A percentile compares a stretch with the other conserved stretches of the same genome.
These are phyloP conservation scores for Artibeus jamaicensis DNA, from an alignment of 2,797 vertebrate genomes.

Conservation along the genomic window DNA sequence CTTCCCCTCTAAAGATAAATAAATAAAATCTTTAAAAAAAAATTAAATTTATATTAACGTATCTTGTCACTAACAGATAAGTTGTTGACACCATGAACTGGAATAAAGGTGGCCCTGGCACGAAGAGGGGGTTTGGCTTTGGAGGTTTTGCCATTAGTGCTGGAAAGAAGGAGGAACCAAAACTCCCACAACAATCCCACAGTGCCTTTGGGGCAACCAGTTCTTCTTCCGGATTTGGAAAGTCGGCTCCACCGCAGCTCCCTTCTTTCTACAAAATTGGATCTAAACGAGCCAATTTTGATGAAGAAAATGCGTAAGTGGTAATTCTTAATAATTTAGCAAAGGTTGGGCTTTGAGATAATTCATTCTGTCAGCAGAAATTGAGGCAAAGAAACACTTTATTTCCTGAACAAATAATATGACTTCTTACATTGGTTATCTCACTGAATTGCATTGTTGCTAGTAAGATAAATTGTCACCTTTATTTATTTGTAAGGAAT, in stretches of 20 bases:
- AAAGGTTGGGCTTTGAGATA: not conserved
- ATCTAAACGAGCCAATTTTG: constrained; percentile 96
- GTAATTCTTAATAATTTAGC: not conserved
- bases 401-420: constrained; percentile 19
- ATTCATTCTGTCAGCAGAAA: not conserved
- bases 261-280: constrained; percentile 99
- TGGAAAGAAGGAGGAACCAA: constrained; percentile 94
- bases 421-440: not conserved
- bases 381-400: not conserved
- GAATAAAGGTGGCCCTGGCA: constrained; percentile 96
- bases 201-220: constrained; percentile 88
- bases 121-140: constrained; percentile 97
- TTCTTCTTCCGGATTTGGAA: constrained; percentile 89
- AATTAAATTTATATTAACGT: not conserved
- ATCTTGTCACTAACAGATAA: constrained; percentile 62
- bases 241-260: constrained; percentile 90
- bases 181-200: constrained; percentile 87
- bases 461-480: not conserved
- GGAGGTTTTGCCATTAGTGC: constrained; percentile 94
- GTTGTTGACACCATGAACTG: constrained; percentile 91
- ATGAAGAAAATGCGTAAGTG: constrained; percentile 99
- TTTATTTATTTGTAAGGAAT: constrained; percentile 7
- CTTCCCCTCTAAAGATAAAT: no score
- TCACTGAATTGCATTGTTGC: not conserved
- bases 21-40: no score